These are phyloP conservation scores for Muscicapa comitata DNA, from an alignment of 2,797 vertebrate species.

Conservation along the genomic window DNA sequence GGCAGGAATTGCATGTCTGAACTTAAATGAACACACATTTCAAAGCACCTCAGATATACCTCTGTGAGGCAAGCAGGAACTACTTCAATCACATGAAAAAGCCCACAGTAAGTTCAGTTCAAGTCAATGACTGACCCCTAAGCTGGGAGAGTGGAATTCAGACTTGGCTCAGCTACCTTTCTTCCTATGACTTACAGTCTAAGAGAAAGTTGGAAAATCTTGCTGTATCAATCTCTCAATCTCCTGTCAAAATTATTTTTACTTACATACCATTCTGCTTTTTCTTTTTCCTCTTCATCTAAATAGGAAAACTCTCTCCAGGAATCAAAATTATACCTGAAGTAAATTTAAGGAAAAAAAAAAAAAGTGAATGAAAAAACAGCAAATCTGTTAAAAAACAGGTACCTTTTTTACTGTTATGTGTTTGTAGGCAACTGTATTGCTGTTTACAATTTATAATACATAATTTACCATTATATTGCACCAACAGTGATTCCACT, in stretches of 20 bases:
- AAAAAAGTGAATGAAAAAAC: background rate
- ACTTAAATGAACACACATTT: background rate
- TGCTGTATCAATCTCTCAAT: background rate
- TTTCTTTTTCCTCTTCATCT: slow-evolving; percentile 99
- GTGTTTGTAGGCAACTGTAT: background rate
- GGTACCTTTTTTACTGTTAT: background rate
- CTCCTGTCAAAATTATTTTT: slow-evolving; percentile 2
- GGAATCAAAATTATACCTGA: slow-evolving; percentile 98
- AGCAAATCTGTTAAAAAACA: background rate
- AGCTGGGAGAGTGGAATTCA: background rate
- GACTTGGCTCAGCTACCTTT: background rate
- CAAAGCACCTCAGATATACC: background rate
- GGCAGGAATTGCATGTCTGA: background rate
- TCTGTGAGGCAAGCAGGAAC: background rate
- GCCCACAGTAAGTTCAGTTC: background rate
- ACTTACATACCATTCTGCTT: slow-evolving; percentile 92
- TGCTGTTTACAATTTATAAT: background rate
- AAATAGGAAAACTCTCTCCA: slow-evolving; percentile 99
- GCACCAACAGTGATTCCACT: background rate
- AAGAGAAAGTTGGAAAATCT: background rate
- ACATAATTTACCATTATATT: background rate
- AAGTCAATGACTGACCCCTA: background rate
- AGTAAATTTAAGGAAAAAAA: background rate
- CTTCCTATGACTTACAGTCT: background rate
- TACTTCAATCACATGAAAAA: background rate